Evolutionary conservation across 1,140 invertebrate genomes (phyloP).

Genomic region (Dendroctonus ponderosae): DNA sequence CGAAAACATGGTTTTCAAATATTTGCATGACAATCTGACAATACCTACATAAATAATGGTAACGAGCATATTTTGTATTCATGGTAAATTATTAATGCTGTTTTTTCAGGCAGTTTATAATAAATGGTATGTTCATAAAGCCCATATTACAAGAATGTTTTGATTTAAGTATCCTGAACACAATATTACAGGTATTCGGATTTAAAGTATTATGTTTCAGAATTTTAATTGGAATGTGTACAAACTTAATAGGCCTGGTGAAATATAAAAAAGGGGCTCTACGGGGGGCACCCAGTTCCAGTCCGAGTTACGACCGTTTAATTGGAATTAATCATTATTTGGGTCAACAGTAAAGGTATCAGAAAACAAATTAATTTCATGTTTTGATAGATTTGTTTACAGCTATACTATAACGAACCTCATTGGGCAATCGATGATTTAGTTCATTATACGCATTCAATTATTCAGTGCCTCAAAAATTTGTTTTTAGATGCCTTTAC

Average conservation of each 20-base stretch:
- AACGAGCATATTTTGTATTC: too few relatives aligned
- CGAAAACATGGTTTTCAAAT: too few relatives aligned
- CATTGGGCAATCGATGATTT: too few relatives aligned
- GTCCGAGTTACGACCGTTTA: neutral
- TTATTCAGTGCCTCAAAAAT: too few relatives aligned
- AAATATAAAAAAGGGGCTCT: slow-evolving; percentile 3
- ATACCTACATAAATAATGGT: too few relatives aligned
- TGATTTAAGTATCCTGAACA: neutral
- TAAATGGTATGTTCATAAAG: too few relatives aligned
- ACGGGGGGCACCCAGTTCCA: slow-evolving; percentile 3
- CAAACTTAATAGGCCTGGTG: slow-evolving; percentile 8
- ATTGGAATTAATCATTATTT: slow-evolving; percentile 15
- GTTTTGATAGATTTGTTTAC: slow-evolving; percentile 8
- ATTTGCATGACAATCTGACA: too few relatives aligned
- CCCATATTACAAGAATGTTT: neutral
- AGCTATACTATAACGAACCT: neutral
- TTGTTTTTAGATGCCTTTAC: too few relatives aligned
- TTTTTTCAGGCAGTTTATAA: too few relatives aligned
- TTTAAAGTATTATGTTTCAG: slow-evolving; percentile 10
- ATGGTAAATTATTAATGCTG: too few relatives aligned
- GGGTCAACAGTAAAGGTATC: neutral
- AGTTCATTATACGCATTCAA: too few relatives aligned
- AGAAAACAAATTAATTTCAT: slow-evolving; percentile 13
- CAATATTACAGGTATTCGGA: slow-evolving; percentile 3
- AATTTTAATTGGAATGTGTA: slow-evolving; percentile 13